A percentile compares a stretch with the other conserved stretches of the same genome.
Evolutionary conservation across 2,888 invertebrate species (phyloP).

Genomic region (Chrysolina haemoptera): DNA sequence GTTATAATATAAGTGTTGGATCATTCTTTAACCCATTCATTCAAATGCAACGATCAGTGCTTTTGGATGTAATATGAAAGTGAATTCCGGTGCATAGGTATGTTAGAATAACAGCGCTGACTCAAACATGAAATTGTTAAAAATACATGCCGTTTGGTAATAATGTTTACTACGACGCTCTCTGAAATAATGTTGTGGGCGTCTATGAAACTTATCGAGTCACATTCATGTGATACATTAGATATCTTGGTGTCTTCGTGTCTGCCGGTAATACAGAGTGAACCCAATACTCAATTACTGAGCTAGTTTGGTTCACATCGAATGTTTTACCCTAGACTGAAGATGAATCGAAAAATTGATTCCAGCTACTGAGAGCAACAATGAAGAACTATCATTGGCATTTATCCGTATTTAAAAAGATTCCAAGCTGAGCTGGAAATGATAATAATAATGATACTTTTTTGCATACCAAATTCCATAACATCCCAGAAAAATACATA

Average conservation of each 20-base stretch:
- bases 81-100: slow-evolving; percentile 11
- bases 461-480: too few relatives aligned
- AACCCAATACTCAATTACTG: background rate
- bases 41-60: too few relatives aligned
- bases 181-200: slow-evolving; percentile 30
- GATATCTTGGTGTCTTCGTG: slow-evolving; percentile 11
- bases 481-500: too few relatives aligned
- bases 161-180: slow-evolving; percentile 28
- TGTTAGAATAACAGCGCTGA: background rate
- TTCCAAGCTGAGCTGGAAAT: too few relatives aligned
- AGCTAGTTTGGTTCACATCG: background rate
- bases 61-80: background rate
- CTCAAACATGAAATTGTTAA: slow-evolving; percentile 20
- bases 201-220: slow-evolving; percentile 26
- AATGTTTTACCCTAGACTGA: background rate
- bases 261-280: slow-evolving; percentile 6
- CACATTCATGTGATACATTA: slow-evolving; percentile 29
- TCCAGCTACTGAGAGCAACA: too few relatives aligned
- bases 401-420: too few relatives aligned
- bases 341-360: background rate
- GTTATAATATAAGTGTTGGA: too few relatives aligned
- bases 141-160: slow-evolving; percentile 26
- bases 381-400: too few relatives aligned
- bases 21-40: too few relatives aligned
- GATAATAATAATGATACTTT: too few relatives aligned